A percentile compares a stretch with the other conserved stretches of the same genome.
Evolutionary conservation across 2,888 invertebrate genomes (phyloP).

Genomic region (Himalopsyche tibetana): DNA sequence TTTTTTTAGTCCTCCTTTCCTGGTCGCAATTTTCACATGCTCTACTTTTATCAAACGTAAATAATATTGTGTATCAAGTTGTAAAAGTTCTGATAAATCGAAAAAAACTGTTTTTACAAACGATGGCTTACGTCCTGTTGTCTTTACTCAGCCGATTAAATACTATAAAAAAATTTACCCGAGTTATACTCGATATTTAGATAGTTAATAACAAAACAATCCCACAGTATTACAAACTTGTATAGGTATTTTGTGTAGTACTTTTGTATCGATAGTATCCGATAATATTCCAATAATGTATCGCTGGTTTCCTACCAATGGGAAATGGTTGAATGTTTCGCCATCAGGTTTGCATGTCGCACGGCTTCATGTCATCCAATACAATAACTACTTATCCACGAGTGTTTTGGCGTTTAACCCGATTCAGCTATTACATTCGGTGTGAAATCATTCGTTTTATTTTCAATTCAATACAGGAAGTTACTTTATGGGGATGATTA

Average conservation of each 20-base stretch:
- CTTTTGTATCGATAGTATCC: background rate
- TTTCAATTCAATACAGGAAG: conserved; percentile 12
- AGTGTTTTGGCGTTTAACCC: conserved; percentile 17
- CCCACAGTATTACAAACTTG: too few relatives aligned
- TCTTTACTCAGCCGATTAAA: background rate
- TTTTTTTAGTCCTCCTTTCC: too few relatives aligned
- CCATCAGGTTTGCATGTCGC: conserved; percentile 21
- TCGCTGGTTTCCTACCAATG: background rate
- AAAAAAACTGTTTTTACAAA: too few relatives aligned
- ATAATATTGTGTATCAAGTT: too few relatives aligned
- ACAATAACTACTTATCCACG: conserved; percentile 20
- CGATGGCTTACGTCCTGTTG: too few relatives aligned
- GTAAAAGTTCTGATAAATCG: too few relatives aligned
- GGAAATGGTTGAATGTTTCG: background rate
- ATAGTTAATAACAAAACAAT: too few relatives aligned
- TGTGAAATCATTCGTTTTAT: conserved; percentile 34
- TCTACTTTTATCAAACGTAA: too few relatives aligned
- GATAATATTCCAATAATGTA: background rate
- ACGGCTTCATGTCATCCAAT: background rate
- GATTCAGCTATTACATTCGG: background rate
- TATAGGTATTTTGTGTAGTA: background rate
- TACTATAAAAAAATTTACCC: background rate
- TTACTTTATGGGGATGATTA: background rate
- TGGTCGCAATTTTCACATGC: too few relatives aligned
- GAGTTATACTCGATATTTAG: background rate